Base-by-base conservation (phyloP, 2,888 invertebrate genomes). In the Falcaria lacertinaria region DNA sequence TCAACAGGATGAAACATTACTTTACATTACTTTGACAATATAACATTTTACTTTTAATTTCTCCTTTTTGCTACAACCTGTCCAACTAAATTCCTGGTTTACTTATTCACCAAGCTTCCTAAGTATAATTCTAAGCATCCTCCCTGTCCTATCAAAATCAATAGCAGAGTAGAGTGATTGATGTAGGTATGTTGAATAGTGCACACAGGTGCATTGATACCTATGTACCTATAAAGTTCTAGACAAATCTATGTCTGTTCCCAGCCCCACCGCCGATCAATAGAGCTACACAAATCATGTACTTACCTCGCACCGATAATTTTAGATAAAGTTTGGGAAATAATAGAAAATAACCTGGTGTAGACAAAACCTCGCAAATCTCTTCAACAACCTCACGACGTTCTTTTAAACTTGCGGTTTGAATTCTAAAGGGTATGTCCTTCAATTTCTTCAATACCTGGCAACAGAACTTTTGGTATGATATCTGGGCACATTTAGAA, bases 351-450 rank as follows among this genome's bases (percentile, higher is more conserved):
- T 50, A 55, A 96, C 96, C 95, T 84, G 94, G 91, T 74, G 93
- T 92, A 68, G 92, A 89, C 74, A 96, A 89, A 74, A 95, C 92
- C 78, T 91, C 87, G 67, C 91, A 91, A 74, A 95, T 92, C 88
- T 92, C 92, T 63, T 92, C 80, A 52, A 94, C 86, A 65, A 94
- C 90, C 74, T 91, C 88, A 71, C 91, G 91, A 69, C 95, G 90
- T 69, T 92, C 93, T 70, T 91, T 93, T 71, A 92, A 86, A 82
- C 94, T 94, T 55, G 94, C 91, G 66, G 93, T 93, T 78, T 94
- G 94, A 65, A 94, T 91, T 81, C 91, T 92, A 74, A 91, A 91
- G 45, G 94, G 93, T 67, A 95, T 89, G 89, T 95, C 94, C 80
- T 94, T 94, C 59, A 95, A 84, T 68, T 91, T 92, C 81, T 90